Base-by-base conservation (phyloP, 2,888 invertebrate species). In the Eristalis pertinax region DNA sequence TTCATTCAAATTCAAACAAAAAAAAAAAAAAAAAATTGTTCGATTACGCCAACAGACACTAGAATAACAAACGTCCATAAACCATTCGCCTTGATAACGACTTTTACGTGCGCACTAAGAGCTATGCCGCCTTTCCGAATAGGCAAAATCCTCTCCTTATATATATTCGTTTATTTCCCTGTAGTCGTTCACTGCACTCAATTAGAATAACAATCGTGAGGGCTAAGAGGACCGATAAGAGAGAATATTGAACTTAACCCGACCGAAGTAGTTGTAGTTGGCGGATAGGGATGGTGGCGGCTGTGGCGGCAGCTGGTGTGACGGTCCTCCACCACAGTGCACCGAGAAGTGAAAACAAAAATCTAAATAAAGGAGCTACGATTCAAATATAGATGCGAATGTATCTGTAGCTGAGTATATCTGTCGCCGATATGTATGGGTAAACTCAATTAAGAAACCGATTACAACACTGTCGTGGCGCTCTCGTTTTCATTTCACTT, bases 131-230 rank as follows among this genome's bases (percentile, higher is more conserved):
- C 72, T 65, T 19, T 64, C 24, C 35, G 62, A 81, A 68, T 72
- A 58, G 63, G 41, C 50, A 64, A 29, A 68, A 24, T 69, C 22
- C 67, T 58, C 64, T 69, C 32, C 60, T 68, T 68, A 64, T 77
- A 60, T 77, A 64, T 86, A 32, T 72, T 63, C 26, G 26, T 70
- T n/a, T 38, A 70, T 63, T 80, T 64, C 50, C 50, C 60, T 76
- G 64, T 72, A 64, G 68, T 68, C 68, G 29, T 56, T 80, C 60
- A 62, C 72, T 19, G 50, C 63, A 85, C 85, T 63, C 81, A 65
- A 77, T 77, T 65, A 64, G 81, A 85, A 85, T 85, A 62, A 85
- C 81, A 85, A 85, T 85, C 73, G 50, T 67, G 19, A 19, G 77
- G 77, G 70, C 74, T 62, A 74, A 73, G 50, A 63, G 19, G 38